Percentiles rank a stretch among this genome's conserved stretches.
Conservation (phyloP, 64 coral and sea anemone genomes). For the Acropora yongei region DNA sequence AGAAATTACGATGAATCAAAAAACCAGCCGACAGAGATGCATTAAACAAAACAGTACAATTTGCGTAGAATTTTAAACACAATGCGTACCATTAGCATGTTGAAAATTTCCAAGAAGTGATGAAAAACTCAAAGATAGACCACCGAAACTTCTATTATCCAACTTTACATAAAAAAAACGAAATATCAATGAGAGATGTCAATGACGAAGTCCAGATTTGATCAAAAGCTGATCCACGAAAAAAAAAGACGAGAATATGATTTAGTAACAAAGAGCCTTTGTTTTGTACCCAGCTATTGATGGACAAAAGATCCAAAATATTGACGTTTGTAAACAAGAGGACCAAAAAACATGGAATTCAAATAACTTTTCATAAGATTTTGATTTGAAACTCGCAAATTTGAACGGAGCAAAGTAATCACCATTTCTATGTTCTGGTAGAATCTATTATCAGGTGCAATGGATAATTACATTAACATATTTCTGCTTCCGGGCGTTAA, state of each 20-base stretch:
- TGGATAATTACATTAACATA: conserved; percentile 42
- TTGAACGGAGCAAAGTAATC: not conserved
- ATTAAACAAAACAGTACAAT: too few species aligned
- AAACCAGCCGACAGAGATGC: too few species aligned
- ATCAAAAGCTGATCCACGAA: not conserved
- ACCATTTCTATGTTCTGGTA: not conserved
- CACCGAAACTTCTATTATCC: not conserved
- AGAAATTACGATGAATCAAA: too few species aligned
- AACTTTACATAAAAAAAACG: too few species aligned
- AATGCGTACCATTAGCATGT: not conserved
- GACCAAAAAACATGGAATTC: not conserved
- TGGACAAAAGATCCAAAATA: not conserved
- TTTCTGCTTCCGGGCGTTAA: conserved; percentile 43
- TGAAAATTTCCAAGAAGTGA: not conserved
- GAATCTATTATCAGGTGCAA: conserved; percentile 20
- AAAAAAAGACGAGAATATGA: not conserved
- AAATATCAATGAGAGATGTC: too few species aligned
- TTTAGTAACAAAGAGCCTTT: not conserved
- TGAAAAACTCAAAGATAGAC: not conserved
- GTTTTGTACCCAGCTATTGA: not conserved
- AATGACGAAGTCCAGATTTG: not conserved
- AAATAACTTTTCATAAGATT: not conserved
- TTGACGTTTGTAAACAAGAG: not conserved
- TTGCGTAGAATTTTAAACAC: too few species aligned
- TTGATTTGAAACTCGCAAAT: not conserved